Evolutionary conservation across 1,140 invertebrate species (phyloP), one percentile per base, ranked within the genome.

Genomic region (Drosophila persimilis): DNA sequence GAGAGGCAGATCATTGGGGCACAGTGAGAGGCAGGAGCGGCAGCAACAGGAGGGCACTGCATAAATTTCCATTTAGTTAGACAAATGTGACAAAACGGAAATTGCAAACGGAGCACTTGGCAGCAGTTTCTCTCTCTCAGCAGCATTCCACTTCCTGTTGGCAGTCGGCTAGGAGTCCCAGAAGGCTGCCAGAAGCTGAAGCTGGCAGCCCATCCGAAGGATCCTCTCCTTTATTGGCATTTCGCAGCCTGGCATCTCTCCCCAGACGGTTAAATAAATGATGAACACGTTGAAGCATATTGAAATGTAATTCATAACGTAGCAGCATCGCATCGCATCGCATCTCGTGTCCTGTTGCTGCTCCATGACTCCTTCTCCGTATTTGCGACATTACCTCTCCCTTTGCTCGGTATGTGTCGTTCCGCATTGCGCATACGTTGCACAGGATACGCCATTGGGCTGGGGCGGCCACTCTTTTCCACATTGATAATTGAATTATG

Each of bases 11-110:
- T 47, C 39, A 39, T 47, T 13, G 8, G 6, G 35, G 13, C 24
- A 20, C 54, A 47, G 9, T 8, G 15, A 15, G 17, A 6, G 20
- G 4, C 9, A 7, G 24, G 7, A 20, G 15, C 6, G 20, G 11
- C 13, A 64, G 61, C 20, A 17, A 9, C 20, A 43, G 52, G 24
- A 35, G 43, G 47, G 43, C 26, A 44, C 65, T 86, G 83, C 81
- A 88, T 86, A 86, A 86, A 86, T 86, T 86, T 86, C 74, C 81
- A 88, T 88, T 86, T 81, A 88, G 83, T 81, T 86, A 78, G 81
- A 81, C 78, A 86, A 86, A 81, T 88, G 81, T 88, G 83, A 81
- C 81, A 86, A 86, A 70, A 77, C 83, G 81, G 81, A 86, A 86
- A 88, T 88, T 86, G 83, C 81, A 81, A 88, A 77, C 81, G 81